These are phyloP conservation scores for Capra hircus DNA, from an alignment of 2,113 vertebrate genomes.

Conservation along the genomic window DNA sequence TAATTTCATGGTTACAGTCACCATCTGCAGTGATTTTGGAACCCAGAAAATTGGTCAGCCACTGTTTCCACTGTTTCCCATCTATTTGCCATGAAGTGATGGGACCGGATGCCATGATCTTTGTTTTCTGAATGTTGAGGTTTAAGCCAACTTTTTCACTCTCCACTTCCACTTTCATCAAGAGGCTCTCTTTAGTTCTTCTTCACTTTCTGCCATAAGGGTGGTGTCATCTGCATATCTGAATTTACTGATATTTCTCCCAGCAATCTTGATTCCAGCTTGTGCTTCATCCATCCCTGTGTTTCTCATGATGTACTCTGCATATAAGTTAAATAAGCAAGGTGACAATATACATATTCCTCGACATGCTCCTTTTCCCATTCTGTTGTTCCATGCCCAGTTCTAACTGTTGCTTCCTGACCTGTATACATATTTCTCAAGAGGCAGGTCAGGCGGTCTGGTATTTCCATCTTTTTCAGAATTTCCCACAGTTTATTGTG, in stretches of 20 bases:
- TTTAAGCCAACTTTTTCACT: not conserved
- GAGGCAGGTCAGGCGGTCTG: not conserved
- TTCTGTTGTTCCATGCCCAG: not conserved
- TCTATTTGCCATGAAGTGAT: not conserved
- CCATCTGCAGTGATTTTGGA: not conserved
- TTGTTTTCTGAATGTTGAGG: not conserved
- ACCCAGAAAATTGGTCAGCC: not conserved
- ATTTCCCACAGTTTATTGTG: not conserved
- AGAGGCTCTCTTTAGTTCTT: not conserved
- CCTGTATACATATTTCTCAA: not conserved
- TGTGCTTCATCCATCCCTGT: not conserved
- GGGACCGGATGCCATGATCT: not conserved
- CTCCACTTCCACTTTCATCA: not conserved
- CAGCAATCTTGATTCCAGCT: not conserved
- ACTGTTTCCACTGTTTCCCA: not conserved
- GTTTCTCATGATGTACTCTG: not conserved
- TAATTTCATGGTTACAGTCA: not conserved
- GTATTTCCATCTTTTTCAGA: not conserved
- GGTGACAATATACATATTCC: not conserved
- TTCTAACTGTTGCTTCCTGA: not conserved
- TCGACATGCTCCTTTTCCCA: not conserved
- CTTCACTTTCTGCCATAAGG: not conserved
- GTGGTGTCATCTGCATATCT: not conserved
- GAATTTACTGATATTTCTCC: not conserved
- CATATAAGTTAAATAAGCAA: not conserved